phyloP scores from a whole-genome alignment of 2,113 vertebrate species.

The Propithecus coquereli region DNA sequence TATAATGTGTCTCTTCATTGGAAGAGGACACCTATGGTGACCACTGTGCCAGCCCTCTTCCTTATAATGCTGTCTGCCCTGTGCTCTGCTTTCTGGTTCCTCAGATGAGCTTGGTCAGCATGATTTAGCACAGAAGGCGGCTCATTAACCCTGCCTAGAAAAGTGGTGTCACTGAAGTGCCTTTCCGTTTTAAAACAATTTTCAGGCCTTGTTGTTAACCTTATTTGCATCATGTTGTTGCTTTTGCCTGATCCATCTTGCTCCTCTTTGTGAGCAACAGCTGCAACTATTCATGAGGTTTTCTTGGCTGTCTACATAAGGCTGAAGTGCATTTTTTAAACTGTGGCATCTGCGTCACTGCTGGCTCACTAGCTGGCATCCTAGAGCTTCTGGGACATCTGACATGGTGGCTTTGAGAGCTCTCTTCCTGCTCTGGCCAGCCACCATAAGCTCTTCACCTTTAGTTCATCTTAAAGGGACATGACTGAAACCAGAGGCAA shows the following conservation, averaged over 20 bases:
- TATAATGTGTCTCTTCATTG: conserved; percentile 13
- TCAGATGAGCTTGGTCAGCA: neutral
- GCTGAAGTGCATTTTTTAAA: conserved; percentile 48
- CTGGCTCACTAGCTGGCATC: conserved; percentile 48
- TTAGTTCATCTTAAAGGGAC: conserved; percentile 16
- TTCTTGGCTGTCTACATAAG: conserved; percentile 64
- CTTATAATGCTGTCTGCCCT: neutral
- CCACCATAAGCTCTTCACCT: conserved; percentile 14
- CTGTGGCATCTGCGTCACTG: conserved; percentile 25
- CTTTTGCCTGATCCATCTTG: conserved; percentile 51
- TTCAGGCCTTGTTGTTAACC: conserved; percentile 40
- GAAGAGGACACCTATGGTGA: neutral
- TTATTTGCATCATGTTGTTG: conserved; percentile 42
- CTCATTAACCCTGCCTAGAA: conserved; percentile 2
- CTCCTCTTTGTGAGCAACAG: neutral
- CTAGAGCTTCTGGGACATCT: conserved; percentile 28
- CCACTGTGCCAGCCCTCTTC: neutral
- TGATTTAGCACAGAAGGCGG: conserved; percentile 7
- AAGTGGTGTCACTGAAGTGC: neutral
- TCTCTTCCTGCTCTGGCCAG: conserved; percentile 25
- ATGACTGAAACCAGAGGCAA: conserved; percentile 7
- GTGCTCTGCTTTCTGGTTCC: neutral
- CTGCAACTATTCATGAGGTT: conserved; percentile 49
- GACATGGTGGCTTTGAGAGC: conserved; percentile 48
- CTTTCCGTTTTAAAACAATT: conserved; percentile 42